Evolutionary conservation across 2,113 vertebrate species (phyloP).

Genomic region (Tetraodon nigroviridis): DNA sequence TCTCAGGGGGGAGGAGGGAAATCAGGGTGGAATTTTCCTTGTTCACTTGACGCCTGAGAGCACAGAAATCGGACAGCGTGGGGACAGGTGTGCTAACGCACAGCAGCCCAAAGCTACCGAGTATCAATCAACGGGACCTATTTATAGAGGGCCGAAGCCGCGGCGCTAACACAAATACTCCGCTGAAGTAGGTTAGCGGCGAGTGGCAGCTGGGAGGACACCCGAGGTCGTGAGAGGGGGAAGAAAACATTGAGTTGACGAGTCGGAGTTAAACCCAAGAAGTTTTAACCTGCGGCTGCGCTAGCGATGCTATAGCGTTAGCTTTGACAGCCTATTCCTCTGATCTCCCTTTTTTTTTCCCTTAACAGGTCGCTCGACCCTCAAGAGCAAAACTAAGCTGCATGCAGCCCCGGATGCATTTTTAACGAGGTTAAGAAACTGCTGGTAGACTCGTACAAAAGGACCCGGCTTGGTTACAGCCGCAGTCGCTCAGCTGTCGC

Average conservation of each 20-base stretch:
- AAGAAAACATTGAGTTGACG: not conserved
- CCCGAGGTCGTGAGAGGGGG: slow-evolving; percentile 22
- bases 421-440: slow-evolving; percentile 47
- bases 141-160: slow-evolving; percentile 64
- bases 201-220: slow-evolving; percentile 21
- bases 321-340: too few relatives aligned
- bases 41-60: too few relatives aligned
- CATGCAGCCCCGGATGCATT: slow-evolving; percentile 35
- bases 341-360: not conserved
- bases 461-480: slow-evolving; percentile 42
- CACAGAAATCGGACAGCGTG: slow-evolving; percentile 34
- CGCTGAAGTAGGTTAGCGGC: slow-evolving; percentile 66
- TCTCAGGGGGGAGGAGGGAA: not conserved
- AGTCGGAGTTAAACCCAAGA: not conserved
- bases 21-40: too few relatives aligned
- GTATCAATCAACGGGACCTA: slow-evolving; percentile 65
- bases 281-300: too few relatives aligned
- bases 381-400: slow-evolving; percentile 21
- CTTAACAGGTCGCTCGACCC: not conserved
- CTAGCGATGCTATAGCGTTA: too few relatives aligned
- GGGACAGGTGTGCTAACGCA: slow-evolving; percentile 49
- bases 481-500: not conserved
- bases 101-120: slow-evolving; percentile 40
- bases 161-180: slow-evolving; percentile 60
- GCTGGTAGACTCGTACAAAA: slow-evolving; percentile 30